Conservation (phyloP, 2,113 vertebrate species). For the Potamarius usumacintae region DNA sequence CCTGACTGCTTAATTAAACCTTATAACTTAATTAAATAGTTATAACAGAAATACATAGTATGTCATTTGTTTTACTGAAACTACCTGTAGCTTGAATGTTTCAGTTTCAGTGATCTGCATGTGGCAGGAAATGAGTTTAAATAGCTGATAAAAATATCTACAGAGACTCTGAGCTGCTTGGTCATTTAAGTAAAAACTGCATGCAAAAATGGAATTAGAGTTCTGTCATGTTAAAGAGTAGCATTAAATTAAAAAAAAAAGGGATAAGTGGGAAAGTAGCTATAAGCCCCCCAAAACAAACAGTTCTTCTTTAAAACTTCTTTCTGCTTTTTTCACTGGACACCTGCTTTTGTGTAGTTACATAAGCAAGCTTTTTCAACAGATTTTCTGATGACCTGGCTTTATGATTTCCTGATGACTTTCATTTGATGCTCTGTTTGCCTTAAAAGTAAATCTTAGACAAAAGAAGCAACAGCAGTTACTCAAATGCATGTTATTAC, state of each 20-base stretch:
- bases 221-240: background rate
- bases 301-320: background rate
- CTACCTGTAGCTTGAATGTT: background rate
- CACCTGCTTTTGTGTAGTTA: constrained; percentile 20
- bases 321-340: background rate
- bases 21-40: constrained; percentile 26
- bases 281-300: background rate
- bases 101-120: background rate
- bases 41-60: background rate
- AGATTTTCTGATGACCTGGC: constrained; percentile 25
- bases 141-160: background rate
- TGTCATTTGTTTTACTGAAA: constrained; percentile 18
- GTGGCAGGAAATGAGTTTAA: background rate
- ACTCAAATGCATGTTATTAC: background rate
- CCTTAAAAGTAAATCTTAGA: constrained; percentile 54
- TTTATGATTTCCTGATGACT: constrained; percentile 36
- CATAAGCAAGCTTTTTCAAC: background rate
- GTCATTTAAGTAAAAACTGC: background rate
- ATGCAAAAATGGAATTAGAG: background rate
- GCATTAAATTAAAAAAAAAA: background rate
- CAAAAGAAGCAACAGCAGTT: constrained; percentile 55
- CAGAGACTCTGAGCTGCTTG: background rate
- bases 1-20: constrained; percentile 47
- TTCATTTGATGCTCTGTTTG: constrained; percentile 61
- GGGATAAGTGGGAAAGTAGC: too few species aligned